Conservation (phyloP, 2,113 vertebrate species). For the Lophura nycthemera region DNA sequence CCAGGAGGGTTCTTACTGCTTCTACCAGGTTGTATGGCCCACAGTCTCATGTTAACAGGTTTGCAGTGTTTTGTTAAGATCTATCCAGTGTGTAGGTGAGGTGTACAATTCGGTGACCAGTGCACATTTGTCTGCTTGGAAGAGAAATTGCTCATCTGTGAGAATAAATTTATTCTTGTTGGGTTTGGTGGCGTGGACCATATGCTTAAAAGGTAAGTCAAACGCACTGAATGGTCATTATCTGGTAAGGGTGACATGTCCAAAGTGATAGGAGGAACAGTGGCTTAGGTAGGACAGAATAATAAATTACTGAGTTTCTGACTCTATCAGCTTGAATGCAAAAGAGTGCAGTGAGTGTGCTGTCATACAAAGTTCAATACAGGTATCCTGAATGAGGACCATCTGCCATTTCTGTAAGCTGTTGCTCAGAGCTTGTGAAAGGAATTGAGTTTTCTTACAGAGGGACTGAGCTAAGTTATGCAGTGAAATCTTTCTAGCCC, state of each 20-base stretch:
- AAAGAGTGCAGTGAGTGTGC: background rate
- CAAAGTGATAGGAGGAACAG: background rate
- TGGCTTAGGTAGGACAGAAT: background rate
- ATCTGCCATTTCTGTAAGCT: background rate
- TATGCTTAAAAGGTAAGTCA: background rate
- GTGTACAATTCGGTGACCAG: fast-evolving
- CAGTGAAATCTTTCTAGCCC: background rate
- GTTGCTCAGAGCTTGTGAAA: background rate
- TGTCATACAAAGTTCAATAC: background rate
- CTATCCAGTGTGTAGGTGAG: background rate
- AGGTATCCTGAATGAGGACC: background rate
- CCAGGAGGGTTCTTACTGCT: background rate
- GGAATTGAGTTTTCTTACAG: fast-evolving
- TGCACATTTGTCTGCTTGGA: fast-evolving
- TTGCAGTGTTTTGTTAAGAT: background rate
- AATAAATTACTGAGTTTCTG: background rate
- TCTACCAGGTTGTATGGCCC: too few relatives aligned
- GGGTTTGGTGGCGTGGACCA: background rate
- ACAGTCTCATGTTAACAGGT: background rate
- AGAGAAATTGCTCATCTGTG: background rate
- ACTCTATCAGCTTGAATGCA: background rate
- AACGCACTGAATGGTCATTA: fast-evolving
- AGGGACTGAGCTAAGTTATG: background rate
- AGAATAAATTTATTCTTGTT: background rate
- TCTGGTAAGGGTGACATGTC: background rate